Conservation (phyloP, 2,797 vertebrate species). For the Sebastes iracundus region DNA sequence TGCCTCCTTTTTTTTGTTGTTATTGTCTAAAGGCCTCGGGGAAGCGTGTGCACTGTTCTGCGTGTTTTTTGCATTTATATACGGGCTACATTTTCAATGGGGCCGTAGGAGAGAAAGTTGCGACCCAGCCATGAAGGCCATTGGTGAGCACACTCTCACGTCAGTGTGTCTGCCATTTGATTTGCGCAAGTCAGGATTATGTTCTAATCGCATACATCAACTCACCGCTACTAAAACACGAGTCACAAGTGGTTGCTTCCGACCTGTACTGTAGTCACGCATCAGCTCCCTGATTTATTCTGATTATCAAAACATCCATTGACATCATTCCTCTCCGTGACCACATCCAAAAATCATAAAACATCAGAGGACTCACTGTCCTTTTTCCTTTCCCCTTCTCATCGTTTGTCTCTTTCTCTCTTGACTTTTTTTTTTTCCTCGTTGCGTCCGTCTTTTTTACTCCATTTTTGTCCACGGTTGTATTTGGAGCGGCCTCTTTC, state of each 20-base stretch:
- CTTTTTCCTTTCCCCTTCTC: constrained; percentile 4
- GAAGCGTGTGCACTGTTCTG: not conserved
- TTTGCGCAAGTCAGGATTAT: constrained; percentile 39
- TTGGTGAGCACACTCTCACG: not conserved
- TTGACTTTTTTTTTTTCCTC: not conserved
- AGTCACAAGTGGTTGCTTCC: constrained; percentile 9
- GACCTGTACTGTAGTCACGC: constrained; percentile 10
- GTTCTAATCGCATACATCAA: constrained; percentile 32
- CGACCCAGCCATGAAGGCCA: not conserved
- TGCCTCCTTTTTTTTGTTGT: not conserved
- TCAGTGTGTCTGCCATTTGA: constrained; percentile 9
- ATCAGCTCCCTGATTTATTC: constrained; percentile 49
- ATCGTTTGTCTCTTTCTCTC: constrained; percentile 21
- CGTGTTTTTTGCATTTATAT: not conserved
- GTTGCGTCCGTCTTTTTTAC: not conserved
- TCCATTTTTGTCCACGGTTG: not conserved
- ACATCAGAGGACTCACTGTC: constrained; percentile 15
- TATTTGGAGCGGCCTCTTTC: constrained; percentile 33
- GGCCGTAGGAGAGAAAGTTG: not conserved
- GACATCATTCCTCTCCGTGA: constrained; percentile 43
- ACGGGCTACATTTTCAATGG: not conserved
- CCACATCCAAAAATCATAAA: constrained; percentile 55
- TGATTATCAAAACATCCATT: constrained; percentile 61
- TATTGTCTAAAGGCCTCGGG: not conserved
- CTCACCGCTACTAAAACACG: not conserved